Evolutionary conservation across 2,888 invertebrate genomes (phyloP), one percentile per base, ranked within the genome.

Genomic region (Poecilus cupreus): DNA sequence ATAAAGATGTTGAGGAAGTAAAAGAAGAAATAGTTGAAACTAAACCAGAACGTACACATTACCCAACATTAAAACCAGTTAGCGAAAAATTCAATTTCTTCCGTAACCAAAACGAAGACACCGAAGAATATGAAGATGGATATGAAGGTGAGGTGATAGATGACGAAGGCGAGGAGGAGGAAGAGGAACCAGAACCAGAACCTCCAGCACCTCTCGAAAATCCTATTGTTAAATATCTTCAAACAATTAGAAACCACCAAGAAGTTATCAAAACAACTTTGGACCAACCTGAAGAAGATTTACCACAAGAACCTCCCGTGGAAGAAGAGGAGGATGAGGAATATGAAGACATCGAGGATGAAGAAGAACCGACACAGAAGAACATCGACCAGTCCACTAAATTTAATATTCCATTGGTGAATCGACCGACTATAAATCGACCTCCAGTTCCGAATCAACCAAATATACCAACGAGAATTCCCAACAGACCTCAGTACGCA

Each of bases 401-500:
- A 78, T 77, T 75, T 54, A 72, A 81, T 32, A 37, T 64, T 16
- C 79, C 81, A 5, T n/a, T 26, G n/a, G 39, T 18, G 5, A 81
- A 78, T 74, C 46, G 51, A 6, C 74, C 74, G 10, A 39, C 13
- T 37, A 54, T 64, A 1, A 77, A 76, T 16, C 26, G 78, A 11
- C 60, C 81, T n/a, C 49, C 81, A 74, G 54, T 78, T 24, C 68
- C 43, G 10, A 83, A 82, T 13, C 82, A 80, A 64, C 82, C 82
- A 26, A 77, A 79, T 32, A 60, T 43, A 76, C 75, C 26, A 79
- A 78, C 49, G 1, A 87, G 87, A 8, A 85, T 88, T 1, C 81
- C 86, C 1, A 88, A 88, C 82, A 86, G 87, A 8, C 88, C 88
- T n/a, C 82, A 85, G 10, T 84, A 86, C 26, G 82, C 83, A 39